These are phyloP conservation scores for Parascotia fuliginaria DNA, from an alignment of 2,888 invertebrate genomes.

Conservation along the genomic window DNA sequence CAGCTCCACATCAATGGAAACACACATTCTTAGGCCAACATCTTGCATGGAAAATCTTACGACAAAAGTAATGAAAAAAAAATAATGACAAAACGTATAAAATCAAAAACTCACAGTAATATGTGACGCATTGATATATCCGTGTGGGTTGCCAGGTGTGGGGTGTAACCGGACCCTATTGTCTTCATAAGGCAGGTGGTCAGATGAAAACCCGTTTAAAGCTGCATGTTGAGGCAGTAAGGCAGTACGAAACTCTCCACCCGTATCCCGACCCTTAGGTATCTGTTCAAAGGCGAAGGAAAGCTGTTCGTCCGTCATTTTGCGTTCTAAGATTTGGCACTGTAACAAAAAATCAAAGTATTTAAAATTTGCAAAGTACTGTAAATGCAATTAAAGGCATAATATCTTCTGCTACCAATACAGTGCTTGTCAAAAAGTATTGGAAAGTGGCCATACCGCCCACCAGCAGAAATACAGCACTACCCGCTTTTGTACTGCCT, in stretches of 20 bases:
- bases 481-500: no score
- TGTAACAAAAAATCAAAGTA: conserved; percentile 24
- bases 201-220: conserved; percentile 85
- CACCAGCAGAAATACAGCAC: no score
- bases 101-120: conserved; percentile 90
- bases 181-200: conserved; percentile 95
- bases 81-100: no score
- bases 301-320: conserved; percentile 90
- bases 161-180: conserved; percentile 94
- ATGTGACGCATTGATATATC: conserved; percentile 97
- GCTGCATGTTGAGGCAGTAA: conserved; percentile 89
- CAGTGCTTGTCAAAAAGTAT: no score
- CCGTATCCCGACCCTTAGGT: conserved; percentile 89
- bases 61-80: no score
- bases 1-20: no score
- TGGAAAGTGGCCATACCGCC: no score
- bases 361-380: no score
- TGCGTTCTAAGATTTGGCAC: conserved; percentile 80
- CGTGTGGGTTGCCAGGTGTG: conserved; percentile 92
- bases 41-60: no score
- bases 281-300: conserved; percentile 95
- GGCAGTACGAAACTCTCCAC: conserved; percentile 90
- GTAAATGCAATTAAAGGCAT: no score
- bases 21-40: no score
- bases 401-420: no score